phyloP scores from a whole-genome alignment of 2,113 vertebrate species.

The Sula dactylatra region DNA sequence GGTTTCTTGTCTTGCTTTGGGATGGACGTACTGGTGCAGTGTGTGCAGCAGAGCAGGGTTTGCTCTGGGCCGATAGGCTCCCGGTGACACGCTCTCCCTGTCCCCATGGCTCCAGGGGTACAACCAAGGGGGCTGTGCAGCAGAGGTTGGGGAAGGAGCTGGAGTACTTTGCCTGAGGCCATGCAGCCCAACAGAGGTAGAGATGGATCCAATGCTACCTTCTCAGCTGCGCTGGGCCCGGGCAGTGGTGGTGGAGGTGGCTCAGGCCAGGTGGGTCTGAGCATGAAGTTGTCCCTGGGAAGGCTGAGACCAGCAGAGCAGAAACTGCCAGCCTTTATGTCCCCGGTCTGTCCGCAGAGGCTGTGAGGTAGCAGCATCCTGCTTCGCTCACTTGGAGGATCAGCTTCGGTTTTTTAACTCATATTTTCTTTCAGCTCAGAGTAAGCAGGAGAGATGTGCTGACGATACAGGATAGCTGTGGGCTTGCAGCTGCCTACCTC shows the following conservation, averaged over 20 bases:
- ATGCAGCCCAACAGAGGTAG: neutral
- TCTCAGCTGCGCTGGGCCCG: neutral
- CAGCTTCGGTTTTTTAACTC: neutral
- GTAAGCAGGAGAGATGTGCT: neutral
- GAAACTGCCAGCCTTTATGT: neutral
- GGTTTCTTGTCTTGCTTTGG: neutral
- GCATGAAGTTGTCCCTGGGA: neutral
- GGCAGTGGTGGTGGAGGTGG: neutral
- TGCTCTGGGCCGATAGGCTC: neutral
- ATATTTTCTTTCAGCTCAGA: neutral
- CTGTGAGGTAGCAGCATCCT: neutral
- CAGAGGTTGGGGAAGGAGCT: neutral
- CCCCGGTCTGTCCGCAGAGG: neutral
- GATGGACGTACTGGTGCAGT: accelerated
- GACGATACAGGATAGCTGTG: neutral
- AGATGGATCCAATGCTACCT: neutral
- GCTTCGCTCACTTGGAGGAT: neutral
- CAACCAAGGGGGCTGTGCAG: neutral
- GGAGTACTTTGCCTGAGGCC: neutral
- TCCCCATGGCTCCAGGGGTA: neutral
- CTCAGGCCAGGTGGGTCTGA: neutral
- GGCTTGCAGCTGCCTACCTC: conserved; percentile 15
- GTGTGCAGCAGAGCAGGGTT: neutral
- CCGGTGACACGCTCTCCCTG: accelerated
- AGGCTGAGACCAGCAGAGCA: neutral